These are phyloP conservation scores for Poecilia picta DNA, from an alignment of 2,797 vertebrate species.

Conservation along the genomic window DNA sequence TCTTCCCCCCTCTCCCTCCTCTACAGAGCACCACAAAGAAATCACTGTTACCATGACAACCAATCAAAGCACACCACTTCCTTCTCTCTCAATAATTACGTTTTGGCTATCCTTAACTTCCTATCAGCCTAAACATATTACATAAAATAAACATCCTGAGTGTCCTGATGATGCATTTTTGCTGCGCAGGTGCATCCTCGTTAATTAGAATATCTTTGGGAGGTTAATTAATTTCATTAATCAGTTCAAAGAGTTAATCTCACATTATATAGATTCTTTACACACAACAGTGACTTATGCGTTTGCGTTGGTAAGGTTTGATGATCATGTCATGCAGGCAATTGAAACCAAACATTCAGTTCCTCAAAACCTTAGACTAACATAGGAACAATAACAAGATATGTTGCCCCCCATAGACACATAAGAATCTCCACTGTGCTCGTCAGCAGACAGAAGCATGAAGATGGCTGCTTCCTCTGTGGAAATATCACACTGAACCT, in stretches of 20 bases:
- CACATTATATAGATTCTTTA: background rate
- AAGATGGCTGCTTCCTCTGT: background rate
- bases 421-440: background rate
- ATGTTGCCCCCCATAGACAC: background rate
- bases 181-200: background rate
- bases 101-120: conserved; percentile 50
- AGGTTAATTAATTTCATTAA: background rate
- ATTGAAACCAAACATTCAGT: background rate
- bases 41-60: conserved; percentile 79
- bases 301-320: background rate
- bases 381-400: background rate
- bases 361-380: background rate
- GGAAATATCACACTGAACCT: background rate
- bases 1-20: conserved; percentile 45
- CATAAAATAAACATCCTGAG: conserved; percentile 13
- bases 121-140: conserved; percentile 38
- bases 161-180: conserved; percentile 20
- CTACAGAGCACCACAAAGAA: conserved; percentile 71
- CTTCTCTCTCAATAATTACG: conserved; percentile 36
- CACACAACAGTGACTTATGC: background rate
- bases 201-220: background rate
- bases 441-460: background rate
- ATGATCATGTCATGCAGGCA: background rate
- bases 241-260: background rate
- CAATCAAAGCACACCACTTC: conserved; percentile 62